Conservation (phyloP, 2,888 invertebrate species). For the Drosophila neutralis region DNA sequence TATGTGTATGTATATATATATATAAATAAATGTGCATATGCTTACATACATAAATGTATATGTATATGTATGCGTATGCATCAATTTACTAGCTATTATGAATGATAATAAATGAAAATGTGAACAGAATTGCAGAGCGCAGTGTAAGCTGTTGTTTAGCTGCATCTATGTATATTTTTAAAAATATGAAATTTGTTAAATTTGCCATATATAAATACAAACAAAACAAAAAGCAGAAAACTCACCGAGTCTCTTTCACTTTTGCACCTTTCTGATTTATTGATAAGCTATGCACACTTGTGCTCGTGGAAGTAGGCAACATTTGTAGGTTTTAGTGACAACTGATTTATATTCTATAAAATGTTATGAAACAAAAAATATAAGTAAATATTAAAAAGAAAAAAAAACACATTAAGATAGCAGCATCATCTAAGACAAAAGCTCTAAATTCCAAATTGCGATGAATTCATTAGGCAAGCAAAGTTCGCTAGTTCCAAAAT, state of each 20-base stretch:
- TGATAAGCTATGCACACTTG: background rate
- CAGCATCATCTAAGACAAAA: background rate
- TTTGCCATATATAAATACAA: slow-evolving; percentile 80
- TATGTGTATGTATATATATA: slow-evolving; percentile 24
- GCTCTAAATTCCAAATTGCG: slow-evolving; percentile 39
- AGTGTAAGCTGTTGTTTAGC: slow-evolving; percentile 58
- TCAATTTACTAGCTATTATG: slow-evolving; percentile 54
- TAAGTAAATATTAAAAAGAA: background rate
- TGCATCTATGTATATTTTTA: slow-evolving; percentile 73
- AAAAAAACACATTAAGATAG: background rate
- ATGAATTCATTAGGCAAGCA: slow-evolving; percentile 11
- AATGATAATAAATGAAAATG: slow-evolving; percentile 44
- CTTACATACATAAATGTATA: slow-evolving; percentile 30
- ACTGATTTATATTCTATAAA: background rate
- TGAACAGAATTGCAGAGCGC: slow-evolving; percentile 38
- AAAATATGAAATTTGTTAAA: slow-evolving; percentile 75
- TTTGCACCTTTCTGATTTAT: background rate
- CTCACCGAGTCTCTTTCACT: background rate
- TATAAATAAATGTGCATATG: slow-evolving; percentile 34
- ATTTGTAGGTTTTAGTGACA: slow-evolving; percentile 7
- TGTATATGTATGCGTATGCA: slow-evolving; percentile 41
- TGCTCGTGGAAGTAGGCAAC: slow-evolving; percentile 6
- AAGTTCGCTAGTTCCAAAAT: background rate
- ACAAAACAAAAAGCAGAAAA: slow-evolving; percentile 38
- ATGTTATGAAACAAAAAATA: slow-evolving; percentile 11